Evolutionary conservation across 2,888 invertebrate species (phyloP), one percentile per base, ranked within the genome.

Genomic region (Icerya purchasi): DNA sequence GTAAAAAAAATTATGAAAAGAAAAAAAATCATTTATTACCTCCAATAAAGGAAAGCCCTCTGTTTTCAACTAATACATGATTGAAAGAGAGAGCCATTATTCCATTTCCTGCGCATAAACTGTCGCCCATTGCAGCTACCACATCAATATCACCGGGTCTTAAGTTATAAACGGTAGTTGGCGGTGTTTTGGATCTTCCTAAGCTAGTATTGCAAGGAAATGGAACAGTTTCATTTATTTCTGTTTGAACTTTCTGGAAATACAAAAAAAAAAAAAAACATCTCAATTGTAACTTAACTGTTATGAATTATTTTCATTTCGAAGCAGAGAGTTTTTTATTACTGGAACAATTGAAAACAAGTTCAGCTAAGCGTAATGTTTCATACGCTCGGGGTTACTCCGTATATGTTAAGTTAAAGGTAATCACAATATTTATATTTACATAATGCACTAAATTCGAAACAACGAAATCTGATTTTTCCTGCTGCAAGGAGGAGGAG

Each of bases 61-160:
- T 68, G 68, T 76, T 75, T 67, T 77, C 76, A 0, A 72, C 68
- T 0, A 67, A 53, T 0, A 77, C 65, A 3, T 78, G 73, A 1
- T 73, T 53, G 0, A 77, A 36, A 49, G 66, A 71, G 1, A 69
- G 69, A 0, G 78, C 76, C 21, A 75, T 71, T 22, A 75, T 71
- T 2, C 78, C 80, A 63, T 73, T 73, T 19, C 77, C 80, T 0
- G 78, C 78, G 0, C 78, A 77, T 53, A 81, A 65, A 0, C 79
- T 79, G 67, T 81, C 81, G 0, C 81, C 81, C 68, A 81, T 70
- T 0, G 76, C 77, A 0, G 70, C 80, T 18, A 81, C 71, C 1
- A 80, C 70, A 63, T 79, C 78, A 25, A 81, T 76, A 67, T 81
- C 81, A 3, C 80, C 80, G 0, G 80, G 80, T 54, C 76, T 71